These are phyloP conservation scores for Drosophila ezoana DNA, from an alignment of 2,888 invertebrate species.

Conservation along the genomic window DNA sequence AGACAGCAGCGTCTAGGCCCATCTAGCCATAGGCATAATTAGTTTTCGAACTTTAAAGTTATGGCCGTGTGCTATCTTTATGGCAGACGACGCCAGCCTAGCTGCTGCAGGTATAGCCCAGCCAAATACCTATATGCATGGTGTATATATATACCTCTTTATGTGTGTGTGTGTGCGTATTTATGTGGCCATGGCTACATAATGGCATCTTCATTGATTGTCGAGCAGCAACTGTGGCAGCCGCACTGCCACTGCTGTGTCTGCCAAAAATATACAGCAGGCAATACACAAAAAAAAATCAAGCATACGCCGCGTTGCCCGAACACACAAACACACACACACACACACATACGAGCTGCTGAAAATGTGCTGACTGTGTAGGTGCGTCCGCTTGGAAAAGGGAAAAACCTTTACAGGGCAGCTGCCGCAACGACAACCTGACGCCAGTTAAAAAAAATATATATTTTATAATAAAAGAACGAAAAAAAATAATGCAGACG, in stretches of 20 bases:
- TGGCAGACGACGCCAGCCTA: slow-evolving; percentile 48
- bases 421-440: slow-evolving; percentile 72
- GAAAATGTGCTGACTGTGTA: slow-evolving; percentile 70
- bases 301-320: slow-evolving; percentile 59
- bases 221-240: slow-evolving; percentile 44
- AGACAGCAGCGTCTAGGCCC: slow-evolving; percentile 44
- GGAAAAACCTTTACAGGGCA: slow-evolving; percentile 53
- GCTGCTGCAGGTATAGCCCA: slow-evolving; percentile 40
- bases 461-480: slow-evolving; percentile 12
- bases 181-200: slow-evolving; percentile 35
- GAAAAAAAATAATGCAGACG: slow-evolving; percentile 64
- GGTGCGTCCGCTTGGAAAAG: slow-evolving; percentile 68
- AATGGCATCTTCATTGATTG: slow-evolving; percentile 59
- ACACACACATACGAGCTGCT: slow-evolving; percentile 15
- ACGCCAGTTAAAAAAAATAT: slow-evolving; percentile 56
- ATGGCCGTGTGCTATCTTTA: slow-evolving; percentile 77
- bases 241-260: slow-evolving; percentile 48
- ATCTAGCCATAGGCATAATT: slow-evolving; percentile 82
- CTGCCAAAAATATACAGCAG: slow-evolving; percentile 53
- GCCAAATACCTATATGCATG: background rate
- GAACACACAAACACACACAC: slow-evolving; percentile 14
- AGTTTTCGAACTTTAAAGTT: slow-evolving; percentile 83
- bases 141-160: background rate
- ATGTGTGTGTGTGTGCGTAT: slow-evolving; percentile 6
- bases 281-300: slow-evolving; percentile 26